These are phyloP conservation scores for Sternarchorhynchus goeldii DNA, from an alignment of 2,797 vertebrate species.

Conservation along the genomic window DNA sequence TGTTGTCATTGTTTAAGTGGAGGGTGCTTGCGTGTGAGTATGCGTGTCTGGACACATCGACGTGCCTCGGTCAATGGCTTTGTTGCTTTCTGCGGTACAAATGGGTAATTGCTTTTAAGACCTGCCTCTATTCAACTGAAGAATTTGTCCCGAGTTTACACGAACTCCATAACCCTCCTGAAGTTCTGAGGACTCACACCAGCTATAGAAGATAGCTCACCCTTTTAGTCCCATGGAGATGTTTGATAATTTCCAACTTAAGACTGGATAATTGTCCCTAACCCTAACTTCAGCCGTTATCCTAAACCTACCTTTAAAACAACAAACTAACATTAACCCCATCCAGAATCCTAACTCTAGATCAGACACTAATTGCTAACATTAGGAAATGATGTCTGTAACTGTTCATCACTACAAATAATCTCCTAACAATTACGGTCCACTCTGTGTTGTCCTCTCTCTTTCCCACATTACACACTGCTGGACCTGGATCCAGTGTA, in stretches of 20 bases:
- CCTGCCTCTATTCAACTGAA: conserved; percentile 40
- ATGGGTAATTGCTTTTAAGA: conserved; percentile 51
- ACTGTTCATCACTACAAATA: background rate
- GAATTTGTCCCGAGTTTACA: conserved; percentile 38
- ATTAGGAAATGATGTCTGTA: background rate
- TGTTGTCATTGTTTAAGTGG: conserved; percentile 49
- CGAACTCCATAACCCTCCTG: conserved; percentile 5
- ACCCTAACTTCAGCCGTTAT: background rate
- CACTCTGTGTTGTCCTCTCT: background rate
- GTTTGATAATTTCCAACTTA: background rate
- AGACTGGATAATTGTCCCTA: background rate
- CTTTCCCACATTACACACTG: background rate
- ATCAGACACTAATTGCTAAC: too few relatives aligned
- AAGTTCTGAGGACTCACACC: conserved; percentile 28
- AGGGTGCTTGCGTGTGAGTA: conserved; percentile 13
- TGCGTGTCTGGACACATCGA: conserved; percentile 45
- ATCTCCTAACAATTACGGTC: background rate
- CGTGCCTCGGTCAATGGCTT: conserved; percentile 38
- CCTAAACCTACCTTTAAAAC: background rate
- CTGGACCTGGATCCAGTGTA: background rate
- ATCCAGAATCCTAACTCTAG: background rate
- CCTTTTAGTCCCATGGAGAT: conserved; percentile 10
- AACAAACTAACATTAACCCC: background rate
- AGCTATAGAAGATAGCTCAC: conserved; percentile 10
- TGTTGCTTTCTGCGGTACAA: conserved; percentile 45